Evolutionary conservation across 2,888 invertebrate genomes (phyloP).

Genomic region (Drosophila neutralis): DNA sequence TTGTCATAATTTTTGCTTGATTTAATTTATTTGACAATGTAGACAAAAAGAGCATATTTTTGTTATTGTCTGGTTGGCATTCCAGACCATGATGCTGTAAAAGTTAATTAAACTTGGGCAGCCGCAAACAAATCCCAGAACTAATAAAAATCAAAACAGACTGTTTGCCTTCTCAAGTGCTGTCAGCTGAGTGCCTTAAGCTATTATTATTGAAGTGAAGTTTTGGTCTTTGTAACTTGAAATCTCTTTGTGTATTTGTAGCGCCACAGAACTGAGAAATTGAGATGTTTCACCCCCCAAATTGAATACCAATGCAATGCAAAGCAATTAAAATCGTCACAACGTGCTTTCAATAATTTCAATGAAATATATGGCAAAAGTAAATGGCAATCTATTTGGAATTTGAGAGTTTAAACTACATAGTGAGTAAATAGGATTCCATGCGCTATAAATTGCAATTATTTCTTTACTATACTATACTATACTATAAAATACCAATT

Average conservation of each 20-base stretch:
- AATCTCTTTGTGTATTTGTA: conserved; percentile 6
- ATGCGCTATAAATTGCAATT: background rate
- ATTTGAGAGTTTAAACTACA: background rate
- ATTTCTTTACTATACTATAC: too few species aligned
- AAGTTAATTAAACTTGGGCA: conserved; percentile 60
- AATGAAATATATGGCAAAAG: background rate
- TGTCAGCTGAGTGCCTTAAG: conserved; percentile 4
- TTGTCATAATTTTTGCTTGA: conserved; percentile 17
- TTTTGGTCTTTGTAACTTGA: background rate
- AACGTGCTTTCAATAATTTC: conserved; percentile 12
- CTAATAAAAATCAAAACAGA: conserved; percentile 53
- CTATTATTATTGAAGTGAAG: background rate
- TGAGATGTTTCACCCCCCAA: conserved; percentile 8
- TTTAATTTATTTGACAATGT: conserved; percentile 12
- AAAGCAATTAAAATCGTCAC: conserved; percentile 47
- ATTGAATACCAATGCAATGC: conserved; percentile 31
- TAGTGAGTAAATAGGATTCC: background rate
- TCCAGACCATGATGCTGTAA: conserved; percentile 24
- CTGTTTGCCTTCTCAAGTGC: conserved; percentile 16
- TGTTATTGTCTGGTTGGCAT: conserved; percentile 35
- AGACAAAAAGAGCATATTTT: conserved; percentile 9
- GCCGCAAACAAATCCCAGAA: conserved; percentile 48
- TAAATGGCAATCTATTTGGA: background rate
- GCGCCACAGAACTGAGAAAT: conserved; percentile 4
- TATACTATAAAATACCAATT: background rate